Evolutionary conservation across 1,140 invertebrate genomes (phyloP), one percentile per base, ranked within the genome.

Genomic region (Panulirus ornatus): DNA sequence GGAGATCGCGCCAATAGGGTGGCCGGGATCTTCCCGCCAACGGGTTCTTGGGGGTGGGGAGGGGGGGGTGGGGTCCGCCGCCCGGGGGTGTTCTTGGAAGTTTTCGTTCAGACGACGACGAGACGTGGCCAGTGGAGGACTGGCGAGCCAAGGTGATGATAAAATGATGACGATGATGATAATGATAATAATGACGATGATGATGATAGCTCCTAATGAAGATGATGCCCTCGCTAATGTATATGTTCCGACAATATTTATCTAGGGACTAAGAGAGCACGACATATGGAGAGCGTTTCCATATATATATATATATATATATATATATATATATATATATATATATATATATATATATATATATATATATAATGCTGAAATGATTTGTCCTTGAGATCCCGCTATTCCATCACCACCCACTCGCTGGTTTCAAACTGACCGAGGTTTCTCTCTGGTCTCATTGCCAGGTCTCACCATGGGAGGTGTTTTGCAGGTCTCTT

Each of bases 41-140:
- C 30, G 44, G 19, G 78, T 22, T n/a, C 22, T 2, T 16, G n/a
- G n/a, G n/a, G n/a, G n/a, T n/a, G n/a, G n/a, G n/a, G n/a, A n/a
- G n/a, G n/a, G n/a, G n/a, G n/a, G n/a, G n/a, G n/a, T 73, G 27
- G 66, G 66, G 27, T 70, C n/a, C 66, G 66, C 38, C 70, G 40
- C 2, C 78, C 63, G 36, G n/a, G 66, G 36, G 14, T 47, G 78
- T 89, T 51, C 78, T 82, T 70, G n/a, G n/a, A 89, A 83, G 66
- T 82, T 89, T 82, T 89, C 87, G 87, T 83, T 89, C 87, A 89
- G 85, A 58, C 34, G 75, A 63, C 1, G 54, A 22, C 11, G 76
- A 40, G 51, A 44, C 47, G 47, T 30, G 36, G 54, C 6, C 47
- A 30, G 73, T 5, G 5, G 42, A 22, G 16, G 84, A 34, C 11